Base-by-base conservation (phyloP, 2,888 invertebrate species). In the Apocheima hispidaria region DNA sequence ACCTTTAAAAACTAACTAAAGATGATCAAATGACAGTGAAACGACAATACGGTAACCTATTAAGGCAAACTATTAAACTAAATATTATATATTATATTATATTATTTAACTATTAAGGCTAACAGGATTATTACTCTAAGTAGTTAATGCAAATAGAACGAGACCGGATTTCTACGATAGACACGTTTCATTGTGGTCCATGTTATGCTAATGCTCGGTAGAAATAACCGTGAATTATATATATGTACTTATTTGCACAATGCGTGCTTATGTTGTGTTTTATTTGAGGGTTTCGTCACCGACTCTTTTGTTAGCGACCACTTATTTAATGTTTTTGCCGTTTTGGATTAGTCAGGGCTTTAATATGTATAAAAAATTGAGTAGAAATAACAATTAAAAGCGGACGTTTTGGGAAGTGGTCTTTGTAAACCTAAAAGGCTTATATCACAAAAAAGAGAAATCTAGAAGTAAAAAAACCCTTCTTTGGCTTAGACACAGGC, bases 131-230 rank as follows among this genome's bases (percentile, higher is more conserved):
- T n/a, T 48, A 53, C 33, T 44, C 58, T 52, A 46, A 54, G 51
- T 55, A 59, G 44, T n/a, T 41, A 41, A 41, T 52, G 51, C 51
- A 52, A 59, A 63, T 53, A 46, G 10, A 50, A 35, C 50, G 35
- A 51, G 57, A 36, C 59, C 20, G 48, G 38, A 30, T 38, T 28
- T 49, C 53, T n/a, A 35, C 23, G 41, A 63, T 58, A 52, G 60
- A 59, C 65, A 63, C 65, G 68, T 63, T 65, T 61, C 59, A 53
- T 43, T 68, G 63, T 61, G 43, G 59, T 18, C 54, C 20, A 18
- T 58, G 43, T 43, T 62, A 54, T 60, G 59, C 54, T 46, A 57
- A 62, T 61, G 16, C 14, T 21, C 10, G 6, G 14, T 49, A 35
- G 28, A 33, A 54, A 43, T 49, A 54, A 33, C 43, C 28, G 36